A percentile compares a stretch with the other conserved stretches of the same genome.
Evolutionary conservation across 2,113 vertebrate species (phyloP).

Genomic region (Ophiodon elongatus): DNA sequence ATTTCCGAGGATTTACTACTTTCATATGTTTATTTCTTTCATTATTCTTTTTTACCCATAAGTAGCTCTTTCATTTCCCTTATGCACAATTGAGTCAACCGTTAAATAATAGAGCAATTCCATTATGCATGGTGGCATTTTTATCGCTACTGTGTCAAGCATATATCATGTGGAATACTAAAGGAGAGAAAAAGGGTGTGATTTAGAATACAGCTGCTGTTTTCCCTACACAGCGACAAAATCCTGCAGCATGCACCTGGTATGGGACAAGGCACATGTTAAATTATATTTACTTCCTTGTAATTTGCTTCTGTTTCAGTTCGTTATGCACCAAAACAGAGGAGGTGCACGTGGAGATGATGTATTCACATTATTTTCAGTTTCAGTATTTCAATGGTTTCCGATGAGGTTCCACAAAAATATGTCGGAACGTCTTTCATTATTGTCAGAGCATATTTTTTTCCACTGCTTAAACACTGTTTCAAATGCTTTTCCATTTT

Average conservation of each 20-base stretch:
- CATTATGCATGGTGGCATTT: not conserved
- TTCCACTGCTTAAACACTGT: constrained; percentile 31
- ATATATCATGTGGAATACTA: not conserved
- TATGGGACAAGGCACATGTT: not conserved
- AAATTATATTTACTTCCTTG: not conserved
- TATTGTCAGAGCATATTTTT: constrained; percentile 40
- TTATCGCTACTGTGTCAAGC: not conserved
- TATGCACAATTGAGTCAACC: not conserved
- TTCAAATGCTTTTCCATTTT: constrained; percentile 36
- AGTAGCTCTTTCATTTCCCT: not conserved
- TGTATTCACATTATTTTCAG: not conserved
- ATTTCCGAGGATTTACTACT: not conserved
- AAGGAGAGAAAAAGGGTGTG: not conserved
- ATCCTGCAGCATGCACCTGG: not conserved
- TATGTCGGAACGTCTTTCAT: constrained; percentile 24
- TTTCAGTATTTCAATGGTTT: constrained; percentile 13
- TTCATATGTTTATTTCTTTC: not conserved
- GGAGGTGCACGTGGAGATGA: not conserved
- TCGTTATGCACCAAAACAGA: not conserved
- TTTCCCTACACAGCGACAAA: not conserved
- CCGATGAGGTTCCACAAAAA: not conserved
- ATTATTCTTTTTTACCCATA: too few relatives aligned
- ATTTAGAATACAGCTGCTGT: not conserved
- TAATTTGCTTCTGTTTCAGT: not conserved
- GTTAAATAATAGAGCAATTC: not conserved